phyloP scores from a whole-genome alignment of 2,888 invertebrate genomes.

The Trachelus tabidus region DNA sequence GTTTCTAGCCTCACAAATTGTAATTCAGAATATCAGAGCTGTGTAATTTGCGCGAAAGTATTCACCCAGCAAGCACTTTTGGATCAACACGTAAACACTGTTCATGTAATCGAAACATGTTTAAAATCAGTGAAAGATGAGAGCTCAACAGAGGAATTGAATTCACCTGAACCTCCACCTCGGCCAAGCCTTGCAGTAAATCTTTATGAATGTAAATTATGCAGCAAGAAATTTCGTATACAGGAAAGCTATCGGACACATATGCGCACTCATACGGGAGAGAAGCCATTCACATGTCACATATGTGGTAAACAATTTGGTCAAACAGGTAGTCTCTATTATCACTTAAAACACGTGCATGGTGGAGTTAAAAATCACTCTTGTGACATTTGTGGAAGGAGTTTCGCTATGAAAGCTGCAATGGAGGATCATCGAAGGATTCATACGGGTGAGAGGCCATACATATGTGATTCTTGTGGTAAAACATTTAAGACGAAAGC shows the following conservation, averaged over 20 bases:
- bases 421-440: conserved; percentile 65
- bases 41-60: background rate
- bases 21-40: background rate
- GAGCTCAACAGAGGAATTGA: background rate
- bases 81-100: background rate
- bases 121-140: background rate
- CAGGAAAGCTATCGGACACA: conserved; percentile 40
- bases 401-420: conserved; percentile 67
- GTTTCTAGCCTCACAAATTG: background rate
- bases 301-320: conserved; percentile 67
- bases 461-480: conserved; percentile 67
- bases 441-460: conserved; percentile 66
- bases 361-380: conserved; percentile 64
- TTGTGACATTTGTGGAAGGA: conserved; percentile 68
- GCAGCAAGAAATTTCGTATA: conserved; percentile 39
- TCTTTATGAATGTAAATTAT: conserved; percentile 36
- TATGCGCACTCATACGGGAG: conserved; percentile 40
- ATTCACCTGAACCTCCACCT: conserved; percentile 3
- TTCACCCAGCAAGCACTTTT: background rate
- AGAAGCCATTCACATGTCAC: conserved; percentile 65
- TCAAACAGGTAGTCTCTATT: conserved; percentile 68
- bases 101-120: background rate
- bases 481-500: conserved; percentile 68
- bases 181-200: background rate
- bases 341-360: conserved; percentile 70